These are phyloP conservation scores for Arvicola amphibius DNA, from an alignment of 2,797 vertebrate species.

Conservation along the genomic window DNA sequence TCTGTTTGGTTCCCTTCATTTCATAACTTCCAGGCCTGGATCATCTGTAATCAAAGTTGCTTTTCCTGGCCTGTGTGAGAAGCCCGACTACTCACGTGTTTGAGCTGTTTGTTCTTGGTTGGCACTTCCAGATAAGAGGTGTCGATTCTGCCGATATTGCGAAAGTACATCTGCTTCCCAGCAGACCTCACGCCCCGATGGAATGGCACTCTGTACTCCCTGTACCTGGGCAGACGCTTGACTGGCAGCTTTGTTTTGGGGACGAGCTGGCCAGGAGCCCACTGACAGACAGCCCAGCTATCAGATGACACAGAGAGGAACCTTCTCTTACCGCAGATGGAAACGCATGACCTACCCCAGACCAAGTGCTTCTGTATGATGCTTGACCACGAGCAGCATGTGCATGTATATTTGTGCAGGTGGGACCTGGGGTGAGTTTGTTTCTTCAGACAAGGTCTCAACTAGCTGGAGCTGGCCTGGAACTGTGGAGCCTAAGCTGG, in stretches of 20 bases:
- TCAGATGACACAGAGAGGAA: not conserved
- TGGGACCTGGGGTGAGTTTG: not conserved
- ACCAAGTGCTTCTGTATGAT: not conserved
- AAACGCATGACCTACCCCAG: not conserved
- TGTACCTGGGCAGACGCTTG: slow-evolving; percentile 14
- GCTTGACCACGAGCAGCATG: not conserved
- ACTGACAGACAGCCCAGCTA: not conserved
- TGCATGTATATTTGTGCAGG: not conserved
- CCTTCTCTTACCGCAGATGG: not conserved
- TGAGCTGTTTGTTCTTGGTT: not conserved
- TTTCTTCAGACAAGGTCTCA: not conserved
- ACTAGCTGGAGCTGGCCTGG: not conserved
- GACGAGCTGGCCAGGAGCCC: not conserved
- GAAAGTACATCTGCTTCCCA: not conserved
- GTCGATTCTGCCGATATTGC: not conserved
- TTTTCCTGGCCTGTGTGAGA: not conserved
- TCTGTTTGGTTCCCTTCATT: not conserved
- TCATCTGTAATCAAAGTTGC: not conserved
- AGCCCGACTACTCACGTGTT: not conserved
- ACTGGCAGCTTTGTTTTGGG: slow-evolving; percentile 41
- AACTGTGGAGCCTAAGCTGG: not conserved
- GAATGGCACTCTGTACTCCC: not conserved
- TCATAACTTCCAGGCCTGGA: not conserved
- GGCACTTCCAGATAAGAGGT: not conserved
- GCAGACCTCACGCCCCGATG: not conserved